Evolutionary conservation across 2,888 invertebrate genomes (phyloP), one percentile per base, ranked within the genome.

Genomic region (Drosophila melanosoma): DNA sequence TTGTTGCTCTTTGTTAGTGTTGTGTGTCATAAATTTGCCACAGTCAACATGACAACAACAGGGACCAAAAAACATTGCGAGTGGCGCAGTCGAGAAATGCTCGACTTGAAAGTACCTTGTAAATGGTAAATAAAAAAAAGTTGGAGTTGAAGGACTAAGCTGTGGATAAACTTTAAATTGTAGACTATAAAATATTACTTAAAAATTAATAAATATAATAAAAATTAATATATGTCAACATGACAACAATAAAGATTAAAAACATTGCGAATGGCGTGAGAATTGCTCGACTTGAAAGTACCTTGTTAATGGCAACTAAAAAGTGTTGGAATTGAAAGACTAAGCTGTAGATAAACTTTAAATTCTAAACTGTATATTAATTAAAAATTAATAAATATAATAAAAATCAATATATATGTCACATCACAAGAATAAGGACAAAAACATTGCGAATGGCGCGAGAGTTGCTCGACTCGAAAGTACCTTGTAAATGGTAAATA

Each of bases 11-110:
- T 66, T 66, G 36, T 36, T 17, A 17, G 72, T 83, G 80, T 85
- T 78, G 77, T 65, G 67, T 33, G 59, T 54, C 84, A 86, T 86
- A 88, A 77, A 86, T 83, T 88, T 69, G 54, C 69, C 70, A 84
- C 35, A 67, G 65, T 63, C 65, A 64, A 66, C 42, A 67, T 32
- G 40, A 38, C 49, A 76, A 59, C 53, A 68, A 63, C 35, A 65
- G 58, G 33, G 66, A 60, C 45, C 45, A 62, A 48, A 58, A 35
- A 63, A n/a, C 26, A 6, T 15, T n/a, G n/a, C 10, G 20, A 20
- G 35, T 29, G 12, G 3, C 2, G 5, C 15, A n/a, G n/a, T n/a
- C n/a, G 12, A 6, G 23, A 26, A 23, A 2, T 32, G 35, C 23
- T 12, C n/a, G 29, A 67, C 48, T 11, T 2, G 36, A 26, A 10